Percentiles rank a stretch among this genome's conserved stretches.
phyloP scores from a whole-genome alignment of 2,797 vertebrate species.

The Alfaro cultratus region DNA sequence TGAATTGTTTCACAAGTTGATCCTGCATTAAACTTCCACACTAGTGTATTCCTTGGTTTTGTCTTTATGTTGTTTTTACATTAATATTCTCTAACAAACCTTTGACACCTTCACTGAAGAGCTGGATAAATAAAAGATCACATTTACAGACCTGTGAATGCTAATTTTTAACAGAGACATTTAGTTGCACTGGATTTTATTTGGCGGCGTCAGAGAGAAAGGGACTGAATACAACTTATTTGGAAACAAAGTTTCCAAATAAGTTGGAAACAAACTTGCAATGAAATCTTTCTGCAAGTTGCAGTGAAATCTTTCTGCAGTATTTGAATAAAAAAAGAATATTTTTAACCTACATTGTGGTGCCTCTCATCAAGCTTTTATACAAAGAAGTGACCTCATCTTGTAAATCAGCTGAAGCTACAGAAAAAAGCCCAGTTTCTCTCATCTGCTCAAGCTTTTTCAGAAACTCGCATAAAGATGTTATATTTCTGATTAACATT shows the following conservation, averaged over 20 bases:
- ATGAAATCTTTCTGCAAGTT: neutral
- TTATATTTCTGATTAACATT: constrained; percentile 43
- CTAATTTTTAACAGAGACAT: neutral
- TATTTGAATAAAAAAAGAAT: neutral
- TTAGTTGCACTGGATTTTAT: neutral
- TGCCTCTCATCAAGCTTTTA: constrained; percentile 2
- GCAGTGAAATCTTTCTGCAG: neutral
- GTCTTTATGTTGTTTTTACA: neutral
- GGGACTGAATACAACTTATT: neutral
- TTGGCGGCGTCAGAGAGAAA: neutral
- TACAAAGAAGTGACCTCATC: neutral
- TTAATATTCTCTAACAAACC: neutral
- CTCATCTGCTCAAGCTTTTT: constrained; percentile 38
- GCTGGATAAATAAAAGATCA: neutral
- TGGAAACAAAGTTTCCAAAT: neutral
- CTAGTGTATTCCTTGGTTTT: neutral
- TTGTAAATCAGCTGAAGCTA: neutral
- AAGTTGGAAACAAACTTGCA: neutral
- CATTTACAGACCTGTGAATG: neutral
- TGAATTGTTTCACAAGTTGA: neutral
- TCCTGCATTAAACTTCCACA: neutral
- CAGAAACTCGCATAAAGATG: constrained; percentile 24
- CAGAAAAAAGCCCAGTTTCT: constrained; percentile 22
- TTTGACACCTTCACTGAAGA: neutral
- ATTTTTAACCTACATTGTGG: neutral